These are phyloP conservation scores for Pachycephus smyrnensis DNA, from an alignment of 2,888 invertebrate species.

Conservation along the genomic window DNA sequence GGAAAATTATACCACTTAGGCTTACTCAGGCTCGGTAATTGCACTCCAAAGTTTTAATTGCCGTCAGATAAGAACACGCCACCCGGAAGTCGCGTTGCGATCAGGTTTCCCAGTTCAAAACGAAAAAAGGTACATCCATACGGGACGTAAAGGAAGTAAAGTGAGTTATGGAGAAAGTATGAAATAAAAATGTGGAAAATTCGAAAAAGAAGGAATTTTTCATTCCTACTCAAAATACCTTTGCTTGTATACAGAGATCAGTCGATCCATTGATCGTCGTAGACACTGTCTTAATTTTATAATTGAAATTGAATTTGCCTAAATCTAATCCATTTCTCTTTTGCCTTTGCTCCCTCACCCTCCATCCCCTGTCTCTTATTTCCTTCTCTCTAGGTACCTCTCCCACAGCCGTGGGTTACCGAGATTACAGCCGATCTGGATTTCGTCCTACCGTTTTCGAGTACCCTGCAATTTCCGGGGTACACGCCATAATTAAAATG, in stretches of 20 bases:
- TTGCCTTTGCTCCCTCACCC: not conserved
- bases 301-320: too few relatives aligned
- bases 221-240: too few relatives aligned
- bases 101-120: too few relatives aligned
- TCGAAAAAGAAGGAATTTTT: too few relatives aligned
- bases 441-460: constrained; percentile 30
- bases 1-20: constrained; percentile 44
- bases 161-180: too few relatives aligned
- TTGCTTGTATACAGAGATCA: too few relatives aligned
- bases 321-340: too few relatives aligned
- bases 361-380: not conserved
- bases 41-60: constrained; percentile 35
- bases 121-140: too few relatives aligned
- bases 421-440: too few relatives aligned
- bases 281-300: too few relatives aligned
- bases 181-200: not conserved
- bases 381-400: not conserved
- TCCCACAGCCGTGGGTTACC: not conserved
- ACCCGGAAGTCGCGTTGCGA: not conserved
- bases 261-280: too few relatives aligned
- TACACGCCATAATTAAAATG: constrained; percentile 45
- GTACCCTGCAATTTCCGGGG: constrained; percentile 40
- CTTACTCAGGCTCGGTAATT: constrained; percentile 27
- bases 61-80: constrained; percentile 30
- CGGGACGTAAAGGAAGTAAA: too few relatives aligned